Evolutionary conservation across 2,113 vertebrate species (phyloP), one percentile per base, ranked within the genome.

Genomic region (Cacatua alba): DNA sequence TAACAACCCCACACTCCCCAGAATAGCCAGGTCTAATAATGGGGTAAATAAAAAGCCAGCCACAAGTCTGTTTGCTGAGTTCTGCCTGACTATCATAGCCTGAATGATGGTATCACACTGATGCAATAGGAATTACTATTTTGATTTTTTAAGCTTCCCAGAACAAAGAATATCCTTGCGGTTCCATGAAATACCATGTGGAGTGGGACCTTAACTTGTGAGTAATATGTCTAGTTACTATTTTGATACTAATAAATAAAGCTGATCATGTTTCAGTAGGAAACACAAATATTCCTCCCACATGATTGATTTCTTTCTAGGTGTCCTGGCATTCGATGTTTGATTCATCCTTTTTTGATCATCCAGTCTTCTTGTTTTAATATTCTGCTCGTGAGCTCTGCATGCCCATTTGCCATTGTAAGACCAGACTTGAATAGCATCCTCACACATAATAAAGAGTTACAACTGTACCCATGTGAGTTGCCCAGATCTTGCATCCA

Each of bases 391-490:
- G 31, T 43, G 35, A 76, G 13, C n/a, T 80, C 25, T 48, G 5
- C 10, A 12, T 59, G 11, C 3, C 11, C 9, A 2, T 43, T 65
- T 46, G 11, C 31, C 23, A 19, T 43, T 41, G 14, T 25, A 43
- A 29, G 25, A 28, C 8, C 51, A 31, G 13, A 39, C 24, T 33
- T 51, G 24, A 70, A 62, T 8, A 64, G 2, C 20, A 77, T 18
- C 2, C 29, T 23, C n/a, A 57, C 10, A 24, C 1, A 28, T 16
- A 37, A 6, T 48, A 5, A 29, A 53, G 51, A 68, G 21, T 57
- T 80, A 17, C 5, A 57, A 6, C 3, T 55, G 5, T 39, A 52
- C 3, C 3, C 12, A 15, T 0, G 0, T 33, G 25, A 64, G 8
- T 10, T 35, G 44, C 9, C 17, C 29, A 62, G 37, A 31, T 4